These are phyloP conservation scores for Microplitis deprimator DNA, from an alignment of 2,888 invertebrate genomes.

Conservation along the genomic window DNA sequence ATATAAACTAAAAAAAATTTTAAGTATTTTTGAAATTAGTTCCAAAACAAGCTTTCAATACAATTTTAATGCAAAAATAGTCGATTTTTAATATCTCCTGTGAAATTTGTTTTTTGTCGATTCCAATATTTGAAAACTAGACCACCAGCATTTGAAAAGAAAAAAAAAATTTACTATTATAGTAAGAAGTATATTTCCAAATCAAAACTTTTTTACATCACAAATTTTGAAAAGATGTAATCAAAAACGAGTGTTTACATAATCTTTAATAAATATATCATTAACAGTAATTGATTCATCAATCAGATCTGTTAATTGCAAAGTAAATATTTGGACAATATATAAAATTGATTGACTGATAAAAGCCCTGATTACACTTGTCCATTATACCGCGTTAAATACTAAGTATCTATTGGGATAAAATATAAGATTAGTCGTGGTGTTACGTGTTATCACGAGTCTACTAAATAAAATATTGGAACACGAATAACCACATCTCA, in stretches of 20 bases:
- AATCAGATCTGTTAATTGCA: not conserved
- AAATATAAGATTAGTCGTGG: not conserved
- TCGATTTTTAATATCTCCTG: too few relatives aligned
- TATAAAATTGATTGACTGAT: not conserved
- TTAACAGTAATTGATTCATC: not conserved
- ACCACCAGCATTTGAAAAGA: too few relatives aligned
- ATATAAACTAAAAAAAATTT: too few relatives aligned
- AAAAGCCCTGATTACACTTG: not conserved
- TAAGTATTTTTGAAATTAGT: too few relatives aligned
- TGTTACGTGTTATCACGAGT: not conserved
- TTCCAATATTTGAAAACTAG: too few relatives aligned
- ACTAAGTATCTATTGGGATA: not conserved
- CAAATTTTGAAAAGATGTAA: too few relatives aligned
- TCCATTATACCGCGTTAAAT: not conserved
- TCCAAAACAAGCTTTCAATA: too few relatives aligned
- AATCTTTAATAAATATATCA: not conserved
- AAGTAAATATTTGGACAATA: not conserved
- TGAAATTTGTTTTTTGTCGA: too few relatives aligned
- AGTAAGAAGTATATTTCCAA: too few relatives aligned
- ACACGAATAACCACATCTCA: constrained; percentile 37
- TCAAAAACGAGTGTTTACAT: not conserved
- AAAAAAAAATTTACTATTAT: too few relatives aligned
- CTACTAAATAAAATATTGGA: not conserved
- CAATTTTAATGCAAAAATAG: too few relatives aligned
- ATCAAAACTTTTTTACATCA: too few relatives aligned